Conservation (phyloP, 2,797 vertebrate species). For the Periparus ater region DNA sequence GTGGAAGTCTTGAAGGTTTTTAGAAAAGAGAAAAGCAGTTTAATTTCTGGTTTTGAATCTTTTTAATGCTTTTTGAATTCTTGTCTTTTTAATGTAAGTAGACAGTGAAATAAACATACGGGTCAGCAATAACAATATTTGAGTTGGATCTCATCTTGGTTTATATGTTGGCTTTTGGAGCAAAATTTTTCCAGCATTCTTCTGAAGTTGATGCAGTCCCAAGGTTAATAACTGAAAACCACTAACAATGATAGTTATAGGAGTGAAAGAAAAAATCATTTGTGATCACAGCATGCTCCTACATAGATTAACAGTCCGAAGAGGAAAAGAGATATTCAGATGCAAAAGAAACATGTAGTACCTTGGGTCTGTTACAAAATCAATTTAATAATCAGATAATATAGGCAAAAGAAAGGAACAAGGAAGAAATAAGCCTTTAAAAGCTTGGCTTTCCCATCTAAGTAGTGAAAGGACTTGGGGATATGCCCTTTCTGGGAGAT, state of each 20-base stretch:
- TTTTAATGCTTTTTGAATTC: neutral
- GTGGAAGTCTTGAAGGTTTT: neutral
- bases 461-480: neutral
- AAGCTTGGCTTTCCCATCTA: neutral
- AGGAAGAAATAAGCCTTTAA: neutral
- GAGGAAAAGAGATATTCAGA: neutral
- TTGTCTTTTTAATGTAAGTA: neutral
- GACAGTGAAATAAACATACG: neutral
- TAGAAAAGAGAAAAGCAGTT: neutral
- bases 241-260: neutral
- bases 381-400: slow-evolving; percentile 33
- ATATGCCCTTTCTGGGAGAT: neutral
- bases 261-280: neutral
- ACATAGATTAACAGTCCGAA: neutral
- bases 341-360: neutral
- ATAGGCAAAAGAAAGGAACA: neutral
- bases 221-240: neutral
- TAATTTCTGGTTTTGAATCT: fast-evolving
- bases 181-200: neutral
- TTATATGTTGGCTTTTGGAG: neutral
- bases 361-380: slow-evolving; percentile 27
- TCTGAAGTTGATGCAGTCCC: neutral
- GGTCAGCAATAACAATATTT: neutral
- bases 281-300: neutral
- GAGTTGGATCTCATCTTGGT: neutral